Evolutionary conservation across 2,113 vertebrate species (phyloP), one percentile per base, ranked within the genome.

Genomic region (Forbesichthys agassizii): DNA sequence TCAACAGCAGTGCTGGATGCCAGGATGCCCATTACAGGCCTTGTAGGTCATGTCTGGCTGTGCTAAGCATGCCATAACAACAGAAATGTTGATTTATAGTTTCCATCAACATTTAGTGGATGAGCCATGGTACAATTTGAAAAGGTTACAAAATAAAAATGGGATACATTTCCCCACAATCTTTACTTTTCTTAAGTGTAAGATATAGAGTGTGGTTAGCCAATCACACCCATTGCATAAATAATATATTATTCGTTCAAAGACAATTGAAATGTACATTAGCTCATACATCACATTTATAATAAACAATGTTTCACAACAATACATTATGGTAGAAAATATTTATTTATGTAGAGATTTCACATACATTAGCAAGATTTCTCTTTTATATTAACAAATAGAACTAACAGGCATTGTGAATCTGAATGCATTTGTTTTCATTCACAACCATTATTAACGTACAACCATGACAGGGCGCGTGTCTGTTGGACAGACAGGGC

Each of bases 361-460:
- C 36, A 6, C 36, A 42, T 42, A 42, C 36, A 42, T 42, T 42
- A 42, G 4, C 36, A 6, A 42, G 5, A 42, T 42, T 5, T 42
- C 36, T 42, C 36, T 42, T 42, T 6, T 42, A 8, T 42, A 6
- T 42, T 42, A 42, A 42, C 5, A 42, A 42, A 42, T 6, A 6
- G 7, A 42, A 0, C 7, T 6, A 42, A 42, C 36, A 42, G 36
- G 36, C 36, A 7, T 27, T 42, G 36, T 42, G 36, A 42, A 42
- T 42, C 36, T 42, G 36, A 42, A 42, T 8, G 5, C 36, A 42
- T 42, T 42, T 42, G 4, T 42, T 42, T 52, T n/a, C 27, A 65
- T 11, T 69, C 60, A 64, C 48, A 48, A 61, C 11, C 69, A 69
- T 69, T 64, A 75, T 69, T 70, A 75, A 70, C 48, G 8, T 54